Percentiles rank a stretch among this genome's conserved stretches.
phyloP scores from a whole-genome alignment of 2,113 vertebrate species.

The Siniperca knerii region DNA sequence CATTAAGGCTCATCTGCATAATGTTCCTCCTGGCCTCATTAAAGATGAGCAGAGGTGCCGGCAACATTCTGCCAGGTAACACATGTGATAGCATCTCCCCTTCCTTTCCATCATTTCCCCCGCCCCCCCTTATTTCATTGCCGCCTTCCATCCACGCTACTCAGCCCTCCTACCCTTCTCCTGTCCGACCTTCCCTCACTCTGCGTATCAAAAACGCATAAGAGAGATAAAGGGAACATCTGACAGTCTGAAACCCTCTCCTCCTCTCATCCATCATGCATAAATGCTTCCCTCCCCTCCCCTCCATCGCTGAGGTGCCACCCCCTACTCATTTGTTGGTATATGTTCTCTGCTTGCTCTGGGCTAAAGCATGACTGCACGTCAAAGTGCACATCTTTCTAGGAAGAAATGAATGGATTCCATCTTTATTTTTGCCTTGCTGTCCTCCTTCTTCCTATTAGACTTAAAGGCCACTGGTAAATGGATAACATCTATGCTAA shows the following conservation, averaged over 20 bases:
- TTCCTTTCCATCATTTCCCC: not conserved
- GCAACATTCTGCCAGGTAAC: slow-evolving; percentile 59
- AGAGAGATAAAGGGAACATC: slow-evolving; percentile 75
- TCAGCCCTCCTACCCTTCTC: slow-evolving; percentile 37
- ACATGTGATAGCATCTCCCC: slow-evolving; percentile 43
- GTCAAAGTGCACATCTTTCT: slow-evolving; percentile 60
- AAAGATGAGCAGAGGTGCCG: slow-evolving; percentile 56
- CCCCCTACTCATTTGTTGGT: slow-evolving; percentile 57
- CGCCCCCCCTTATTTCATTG: slow-evolving; percentile 14
- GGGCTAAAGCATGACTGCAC: slow-evolving; percentile 51
- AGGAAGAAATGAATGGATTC: slow-evolving; percentile 54
- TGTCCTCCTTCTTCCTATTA: slow-evolving; percentile 17
- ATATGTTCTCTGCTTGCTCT: slow-evolving; percentile 57
- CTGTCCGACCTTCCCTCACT: slow-evolving; percentile 53
- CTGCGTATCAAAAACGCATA: slow-evolving; percentile 60
- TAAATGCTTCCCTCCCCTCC: slow-evolving; percentile 60
- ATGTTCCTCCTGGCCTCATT: slow-evolving; percentile 74
- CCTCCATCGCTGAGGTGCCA: slow-evolving; percentile 26
- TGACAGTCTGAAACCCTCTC: slow-evolving; percentile 74
- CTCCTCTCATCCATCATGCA: slow-evolving; percentile 78
- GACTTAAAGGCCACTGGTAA: slow-evolving; percentile 34
- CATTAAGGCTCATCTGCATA: slow-evolving; percentile 78
- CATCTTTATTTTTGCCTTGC: slow-evolving; percentile 10
- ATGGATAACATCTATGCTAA: slow-evolving; percentile 3
- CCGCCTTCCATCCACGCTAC: slow-evolving; percentile 26